phyloP scores from a whole-genome alignment of 53 echinoderm and acorn worm species.

The Temnopleurus reevesii region DNA sequence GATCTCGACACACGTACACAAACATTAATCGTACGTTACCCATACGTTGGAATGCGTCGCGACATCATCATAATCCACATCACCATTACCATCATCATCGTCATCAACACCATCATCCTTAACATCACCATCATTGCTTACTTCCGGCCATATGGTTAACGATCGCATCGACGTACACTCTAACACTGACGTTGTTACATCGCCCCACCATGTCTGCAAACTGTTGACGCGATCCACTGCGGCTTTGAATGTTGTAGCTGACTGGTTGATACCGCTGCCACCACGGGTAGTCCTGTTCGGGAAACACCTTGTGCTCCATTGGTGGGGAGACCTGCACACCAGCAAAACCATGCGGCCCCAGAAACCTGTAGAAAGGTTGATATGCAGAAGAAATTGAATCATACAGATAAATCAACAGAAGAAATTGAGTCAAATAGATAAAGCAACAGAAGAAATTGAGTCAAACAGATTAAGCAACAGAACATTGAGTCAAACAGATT shows the following conservation, averaged over 20 bases:
- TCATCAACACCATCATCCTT: background rate
- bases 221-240: slow-evolving; percentile 69
- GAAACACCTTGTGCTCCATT: slow-evolving; percentile 62
- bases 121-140: background rate
- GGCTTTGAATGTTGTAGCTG: slow-evolving; percentile 70
- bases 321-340: slow-evolving; percentile 90
- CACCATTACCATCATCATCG: background rate
- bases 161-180: slow-evolving; percentile 88
- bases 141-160: slow-evolving; percentile 91
- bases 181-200: slow-evolving; percentile 77
- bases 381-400: background rate
- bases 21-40: no score
- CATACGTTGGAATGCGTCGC: no score
- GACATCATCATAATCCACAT: background rate
- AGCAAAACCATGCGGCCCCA: slow-evolving; percentile 77
- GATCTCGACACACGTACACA: no score
- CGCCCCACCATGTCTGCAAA: slow-evolving; percentile 84
- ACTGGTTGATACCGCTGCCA: slow-evolving; percentile 83
- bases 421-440: background rate
- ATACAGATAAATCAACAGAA: background rate
- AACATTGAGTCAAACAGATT: background rate
- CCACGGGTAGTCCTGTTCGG: slow-evolving; percentile 51
- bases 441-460: background rate
- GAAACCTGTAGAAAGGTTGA: slow-evolving; percentile 50
- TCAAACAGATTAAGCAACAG: no score